Conservation (phyloP, 2,888 invertebrate species). For the Parthenolecanium corni region DNA sequence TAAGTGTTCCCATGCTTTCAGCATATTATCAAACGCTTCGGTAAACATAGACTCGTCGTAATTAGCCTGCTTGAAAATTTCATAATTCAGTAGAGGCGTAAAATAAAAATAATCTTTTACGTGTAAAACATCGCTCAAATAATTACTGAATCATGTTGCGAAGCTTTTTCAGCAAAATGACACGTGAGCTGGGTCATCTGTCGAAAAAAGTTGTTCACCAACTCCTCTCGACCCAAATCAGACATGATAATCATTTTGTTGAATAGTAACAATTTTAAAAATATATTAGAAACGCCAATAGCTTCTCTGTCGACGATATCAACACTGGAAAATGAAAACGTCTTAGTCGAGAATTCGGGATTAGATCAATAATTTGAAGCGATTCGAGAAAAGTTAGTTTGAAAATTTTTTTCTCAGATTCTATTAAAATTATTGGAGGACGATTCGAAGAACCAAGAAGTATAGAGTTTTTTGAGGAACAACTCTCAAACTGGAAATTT, state of each 20-base stretch:
- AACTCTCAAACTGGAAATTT: too few relatives aligned
- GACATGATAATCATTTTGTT: conserved; percentile 7
- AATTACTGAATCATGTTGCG: conserved; percentile 53
- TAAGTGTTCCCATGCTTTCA: conserved; percentile 51
- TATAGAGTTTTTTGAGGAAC: too few relatives aligned
- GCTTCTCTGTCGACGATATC: conserved; percentile 54
- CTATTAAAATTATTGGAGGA: too few relatives aligned
- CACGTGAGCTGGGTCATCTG: conserved; percentile 53
- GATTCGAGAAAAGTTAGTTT: too few relatives aligned
- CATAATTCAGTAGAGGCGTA: too few relatives aligned
- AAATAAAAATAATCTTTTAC: too few relatives aligned
- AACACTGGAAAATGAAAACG: conserved; percentile 36
- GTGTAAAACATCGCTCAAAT: too few relatives aligned
- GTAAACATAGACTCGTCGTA: conserved; percentile 46
- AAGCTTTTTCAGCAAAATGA: conserved; percentile 50
- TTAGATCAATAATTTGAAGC: neutral
- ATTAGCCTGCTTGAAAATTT: conserved; percentile 38
- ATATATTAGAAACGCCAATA: conserved; percentile 53
- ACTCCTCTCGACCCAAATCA: conserved; percentile 3
- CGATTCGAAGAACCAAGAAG: too few relatives aligned
- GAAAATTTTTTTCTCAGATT: too few relatives aligned
- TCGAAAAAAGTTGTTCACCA: conserved; percentile 46
- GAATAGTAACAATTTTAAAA: conserved; percentile 35
- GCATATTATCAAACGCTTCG: conserved; percentile 56
- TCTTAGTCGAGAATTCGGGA: neutral